Conservation (phyloP, 2,888 invertebrate genomes). For the Idaea straminata region DNA sequence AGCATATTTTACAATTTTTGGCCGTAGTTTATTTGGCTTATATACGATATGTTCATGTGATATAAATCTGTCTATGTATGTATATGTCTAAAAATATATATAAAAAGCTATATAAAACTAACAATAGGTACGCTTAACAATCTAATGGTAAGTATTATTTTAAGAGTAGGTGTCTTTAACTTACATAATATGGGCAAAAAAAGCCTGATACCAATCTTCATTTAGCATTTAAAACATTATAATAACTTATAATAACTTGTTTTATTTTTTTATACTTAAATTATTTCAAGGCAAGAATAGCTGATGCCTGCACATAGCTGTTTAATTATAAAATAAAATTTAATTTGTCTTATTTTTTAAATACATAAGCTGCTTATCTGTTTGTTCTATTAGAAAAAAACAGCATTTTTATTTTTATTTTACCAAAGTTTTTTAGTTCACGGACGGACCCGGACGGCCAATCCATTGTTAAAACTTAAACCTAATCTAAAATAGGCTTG, state of each 20-base stretch:
- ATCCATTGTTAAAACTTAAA: background rate
- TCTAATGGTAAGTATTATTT: background rate
- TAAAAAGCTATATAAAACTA: background rate
- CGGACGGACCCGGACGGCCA: background rate
- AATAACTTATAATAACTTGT: background rate
- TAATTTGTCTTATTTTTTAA: background rate
- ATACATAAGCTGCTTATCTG: background rate
- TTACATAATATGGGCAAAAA: background rate
- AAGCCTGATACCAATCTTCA: background rate
- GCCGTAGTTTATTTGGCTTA: slow-evolving; percentile 28
- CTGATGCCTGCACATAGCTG: background rate
- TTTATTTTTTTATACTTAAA: no score
- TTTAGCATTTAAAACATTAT: background rate
- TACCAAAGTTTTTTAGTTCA: background rate
- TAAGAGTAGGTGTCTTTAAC: background rate
- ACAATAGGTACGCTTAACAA: background rate
- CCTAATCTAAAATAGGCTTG: background rate
- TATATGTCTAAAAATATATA: background rate
- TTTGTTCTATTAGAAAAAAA: background rate
- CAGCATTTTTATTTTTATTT: background rate
- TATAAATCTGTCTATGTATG: background rate
- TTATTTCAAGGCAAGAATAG: background rate
- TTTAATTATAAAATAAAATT: no score
- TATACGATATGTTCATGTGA: slow-evolving; percentile 23
- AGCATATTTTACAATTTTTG: slow-evolving; percentile 13